Evolutionary conservation across 1,140 invertebrate species (phyloP).

Genomic region (Ganaspis sp.): DNA sequence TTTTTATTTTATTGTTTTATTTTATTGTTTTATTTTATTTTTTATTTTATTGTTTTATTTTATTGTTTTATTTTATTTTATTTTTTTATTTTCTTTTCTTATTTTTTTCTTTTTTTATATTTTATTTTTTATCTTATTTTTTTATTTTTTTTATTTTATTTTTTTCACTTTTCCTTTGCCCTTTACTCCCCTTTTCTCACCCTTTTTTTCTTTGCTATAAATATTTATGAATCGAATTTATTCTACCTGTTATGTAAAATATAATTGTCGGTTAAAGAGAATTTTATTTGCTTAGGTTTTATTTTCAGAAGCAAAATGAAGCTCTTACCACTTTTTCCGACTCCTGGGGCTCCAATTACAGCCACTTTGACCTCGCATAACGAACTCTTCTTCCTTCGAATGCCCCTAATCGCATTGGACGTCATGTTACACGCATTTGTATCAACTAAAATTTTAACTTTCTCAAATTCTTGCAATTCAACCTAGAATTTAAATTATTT

Average conservation of each 20-base stretch:
- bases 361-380: slow-evolving; percentile 92
- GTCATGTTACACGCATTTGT: slow-evolving; percentile 73
- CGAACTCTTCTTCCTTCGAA: slow-evolving; percentile 91
- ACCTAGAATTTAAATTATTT: background rate
- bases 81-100: too few species aligned
- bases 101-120: too few species aligned
- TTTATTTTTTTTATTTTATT: too few species aligned
- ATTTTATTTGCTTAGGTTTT: background rate
- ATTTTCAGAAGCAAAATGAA: slow-evolving; percentile 28
- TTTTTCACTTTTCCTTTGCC: too few species aligned
- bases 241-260: background rate
- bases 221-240: too few species aligned
- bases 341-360: slow-evolving; percentile 88
- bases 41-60: too few species aligned
- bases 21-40: too few species aligned
- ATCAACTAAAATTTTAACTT: background rate
- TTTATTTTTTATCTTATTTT: too few species aligned
- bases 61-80: too few species aligned
- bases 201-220: too few species aligned
- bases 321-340: slow-evolving; percentile 91
- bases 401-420: slow-evolving; percentile 82
- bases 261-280: background rate
- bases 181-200: too few species aligned
- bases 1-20: too few species aligned
- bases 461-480: background rate